Conservation (phyloP, 2,888 invertebrate species). For the Xanthorhoe designata region DNA sequence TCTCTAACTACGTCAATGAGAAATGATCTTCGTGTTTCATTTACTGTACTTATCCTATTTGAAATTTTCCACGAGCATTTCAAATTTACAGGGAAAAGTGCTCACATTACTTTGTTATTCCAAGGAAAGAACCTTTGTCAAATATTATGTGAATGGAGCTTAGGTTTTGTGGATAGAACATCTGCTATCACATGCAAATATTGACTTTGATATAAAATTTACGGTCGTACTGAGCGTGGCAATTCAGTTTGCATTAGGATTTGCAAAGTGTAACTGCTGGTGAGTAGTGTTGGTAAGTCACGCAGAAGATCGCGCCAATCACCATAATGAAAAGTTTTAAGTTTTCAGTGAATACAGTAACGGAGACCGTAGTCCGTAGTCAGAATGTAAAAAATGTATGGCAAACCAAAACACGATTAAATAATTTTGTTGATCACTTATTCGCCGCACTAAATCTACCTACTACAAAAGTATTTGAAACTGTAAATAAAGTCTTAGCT, state of each 20-base stretch:
- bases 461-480: too few relatives aligned
- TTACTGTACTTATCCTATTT: not conserved
- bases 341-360: too few relatives aligned
- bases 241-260: slow-evolving; percentile 1
- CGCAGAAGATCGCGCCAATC: too few relatives aligned
- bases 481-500: too few relatives aligned
- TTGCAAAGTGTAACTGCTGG: not conserved
- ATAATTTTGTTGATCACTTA: too few relatives aligned
- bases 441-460: too few relatives aligned
- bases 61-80: slow-evolving; percentile 12
- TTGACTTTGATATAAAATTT: slow-evolving; percentile 37
- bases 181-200: slow-evolving; percentile 37
- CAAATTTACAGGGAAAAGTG: slow-evolving; percentile 11
- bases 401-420: too few relatives aligned
- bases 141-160: slow-evolving; percentile 33
- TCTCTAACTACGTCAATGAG: too few relatives aligned
- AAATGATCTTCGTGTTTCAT: not conserved
- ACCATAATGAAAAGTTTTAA: too few relatives aligned
- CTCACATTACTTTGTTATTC: slow-evolving; percentile 19
- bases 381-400: too few relatives aligned
- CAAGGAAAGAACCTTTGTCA: slow-evolving; percentile 27
- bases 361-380: too few relatives aligned
- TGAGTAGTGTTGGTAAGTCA: too few relatives aligned
- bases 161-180: slow-evolving; percentile 34
- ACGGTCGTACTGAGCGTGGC: slow-evolving; percentile 8